Evolutionary conservation across 1,140 invertebrate genomes (phyloP), one percentile per base, ranked within the genome.

Genomic region (Maniola jurtina): DNA sequence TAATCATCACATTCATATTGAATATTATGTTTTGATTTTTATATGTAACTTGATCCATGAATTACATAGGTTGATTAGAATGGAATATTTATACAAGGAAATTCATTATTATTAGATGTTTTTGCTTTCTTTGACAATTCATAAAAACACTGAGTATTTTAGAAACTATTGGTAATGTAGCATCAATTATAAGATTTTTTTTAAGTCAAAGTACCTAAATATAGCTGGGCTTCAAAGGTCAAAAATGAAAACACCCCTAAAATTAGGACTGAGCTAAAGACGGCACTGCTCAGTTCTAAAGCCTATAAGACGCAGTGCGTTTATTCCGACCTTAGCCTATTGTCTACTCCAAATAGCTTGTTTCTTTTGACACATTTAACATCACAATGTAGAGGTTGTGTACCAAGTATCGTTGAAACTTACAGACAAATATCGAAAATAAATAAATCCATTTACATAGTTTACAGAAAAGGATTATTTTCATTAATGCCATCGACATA

Each of bases 271-370:
- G 16, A 52, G 48, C 16, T 5, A 40, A 38, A 58, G 56, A 58
- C 56, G 35, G 56, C 56, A 58, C 56, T 58, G 56, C 56, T 40
- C 14, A 52, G 48, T 6, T 40, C 56, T 58, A 58, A 58, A 40
- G 36, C 56, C 16, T 58, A 38, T 35, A 7, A 52, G 48, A 58
- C 56, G 56, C 56, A 40, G 35, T 58, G 56, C 56, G 8, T 52
- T 25, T 16, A 25, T 15, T 52, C 48, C 25, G 14, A 52, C 25
- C 48, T 52, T 52, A 52, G 48, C 48, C 16, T 52, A 52, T 45
- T 45, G 42, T 45, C 11, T 11, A n/a, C 42, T 45, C 13, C 42
- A 45, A 45, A 45, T 45, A 13, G 42, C 13, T 45, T n/a, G 13
- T 45, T n/a, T 9, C 42, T 45, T 45, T 45, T 45, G 13, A 45